A percentile compares a stretch with the other conserved stretches of the same genome.
phyloP scores from a whole-genome alignment of 2,113 vertebrate genomes.

The Aphyosemion australe region DNA sequence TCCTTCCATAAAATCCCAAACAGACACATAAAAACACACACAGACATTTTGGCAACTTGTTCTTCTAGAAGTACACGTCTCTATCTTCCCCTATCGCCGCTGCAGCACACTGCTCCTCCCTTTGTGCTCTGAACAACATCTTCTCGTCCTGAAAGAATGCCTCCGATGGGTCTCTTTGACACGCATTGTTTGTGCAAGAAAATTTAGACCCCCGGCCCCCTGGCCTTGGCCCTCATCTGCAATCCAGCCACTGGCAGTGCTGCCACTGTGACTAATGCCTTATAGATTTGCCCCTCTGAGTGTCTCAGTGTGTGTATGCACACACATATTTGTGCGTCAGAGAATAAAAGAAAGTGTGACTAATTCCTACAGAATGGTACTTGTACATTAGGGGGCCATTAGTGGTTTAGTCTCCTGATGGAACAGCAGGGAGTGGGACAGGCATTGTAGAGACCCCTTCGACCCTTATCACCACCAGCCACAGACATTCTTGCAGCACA shows the following conservation, averaged over 20 bases:
- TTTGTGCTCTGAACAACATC: constrained; percentile 70
- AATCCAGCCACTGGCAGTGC: constrained; percentile 60
- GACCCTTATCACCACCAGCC: constrained; percentile 54
- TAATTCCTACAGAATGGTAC: constrained; percentile 76
- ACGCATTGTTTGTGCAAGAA: constrained; percentile 73
- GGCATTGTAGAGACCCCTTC: constrained; percentile 68
- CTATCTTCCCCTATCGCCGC: constrained; percentile 47
- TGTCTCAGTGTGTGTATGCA: constrained; percentile 29
- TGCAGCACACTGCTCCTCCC: constrained; percentile 51
- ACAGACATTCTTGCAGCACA: constrained; percentile 36
- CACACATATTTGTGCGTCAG: constrained; percentile 34
- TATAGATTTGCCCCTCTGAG: constrained; percentile 41
- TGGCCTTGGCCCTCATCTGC: constrained; percentile 74
- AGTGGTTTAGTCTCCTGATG: constrained; percentile 75
- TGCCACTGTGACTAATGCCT: constrained; percentile 75
- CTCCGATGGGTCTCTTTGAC: constrained; percentile 70
- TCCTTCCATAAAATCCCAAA: no score
- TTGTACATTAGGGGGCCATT: constrained; percentile 78
- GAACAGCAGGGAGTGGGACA: constrained; percentile 76
- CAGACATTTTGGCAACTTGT: constrained; percentile 26
- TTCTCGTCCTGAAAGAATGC: constrained; percentile 58
- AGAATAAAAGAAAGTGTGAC: constrained; percentile 72
- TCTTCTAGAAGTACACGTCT: constrained; percentile 53
- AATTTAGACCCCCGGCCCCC: constrained; percentile 71
- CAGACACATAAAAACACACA: constrained; percentile 27